A percentile compares a stretch with the other conserved stretches of the same genome.
Conservation (phyloP, 2,888 invertebrate genomes). For the Hirtodrosophila trivittata region DNA sequence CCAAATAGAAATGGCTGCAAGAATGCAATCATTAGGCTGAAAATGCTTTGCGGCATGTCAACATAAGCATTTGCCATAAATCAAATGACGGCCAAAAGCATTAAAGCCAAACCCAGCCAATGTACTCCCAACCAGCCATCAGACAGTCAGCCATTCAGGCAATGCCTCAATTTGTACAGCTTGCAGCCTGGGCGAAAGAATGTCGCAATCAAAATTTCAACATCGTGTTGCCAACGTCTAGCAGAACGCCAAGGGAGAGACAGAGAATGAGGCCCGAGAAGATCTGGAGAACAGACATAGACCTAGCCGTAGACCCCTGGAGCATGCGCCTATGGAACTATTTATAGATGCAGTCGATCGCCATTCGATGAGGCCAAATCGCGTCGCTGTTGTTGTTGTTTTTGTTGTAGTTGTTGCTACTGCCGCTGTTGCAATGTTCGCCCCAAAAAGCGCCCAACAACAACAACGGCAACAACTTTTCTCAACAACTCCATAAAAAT, state of each 20-base stretch:
- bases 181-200: constrained; percentile 53
- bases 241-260: constrained; percentile 14
- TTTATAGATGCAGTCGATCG: constrained; percentile 64
- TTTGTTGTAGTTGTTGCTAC: constrained; percentile 3
- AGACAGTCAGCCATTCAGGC: constrained; percentile 24
- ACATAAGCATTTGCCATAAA: constrained; percentile 73
- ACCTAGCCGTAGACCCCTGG: constrained; percentile 24
- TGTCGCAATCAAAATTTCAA: constrained; percentile 79
- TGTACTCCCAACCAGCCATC: constrained; percentile 4
- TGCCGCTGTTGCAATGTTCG: constrained; percentile 44
- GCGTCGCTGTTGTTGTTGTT: constrained; percentile 11
- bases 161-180: constrained; percentile 66
- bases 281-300: constrained; percentile 26
- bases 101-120: constrained; percentile 30
- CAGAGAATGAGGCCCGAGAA: constrained; percentile 26
- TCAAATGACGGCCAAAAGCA: constrained; percentile 63
- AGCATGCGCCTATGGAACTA: constrained; percentile 55
- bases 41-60: constrained; percentile 69
- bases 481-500: constrained; percentile 35
- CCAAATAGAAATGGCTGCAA: constrained; percentile 47
- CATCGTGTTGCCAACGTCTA: constrained; percentile 59
- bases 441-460: constrained; percentile 30
- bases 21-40: constrained; percentile 64
- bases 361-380: constrained; percentile 62
- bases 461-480: constrained; percentile 6